Conservation (phyloP, 2,888 invertebrate genomes). For the Cryptosula pallasiana region DNA sequence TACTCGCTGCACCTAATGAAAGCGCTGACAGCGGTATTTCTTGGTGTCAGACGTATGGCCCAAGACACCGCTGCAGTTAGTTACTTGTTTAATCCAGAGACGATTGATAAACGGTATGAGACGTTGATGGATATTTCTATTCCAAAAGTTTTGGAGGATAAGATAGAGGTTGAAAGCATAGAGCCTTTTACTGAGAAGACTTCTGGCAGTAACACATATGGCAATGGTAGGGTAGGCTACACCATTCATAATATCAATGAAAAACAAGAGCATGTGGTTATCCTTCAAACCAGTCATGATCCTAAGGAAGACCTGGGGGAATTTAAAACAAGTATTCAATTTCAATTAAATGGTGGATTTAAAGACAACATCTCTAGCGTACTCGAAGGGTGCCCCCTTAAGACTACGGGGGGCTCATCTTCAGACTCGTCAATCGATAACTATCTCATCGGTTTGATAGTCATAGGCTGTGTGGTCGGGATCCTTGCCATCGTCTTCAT, state of each 20-base stretch:
- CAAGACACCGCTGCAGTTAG: neutral
- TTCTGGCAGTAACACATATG: neutral
- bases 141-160: neutral
- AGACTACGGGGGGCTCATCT: too few relatives aligned
- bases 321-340: neutral
- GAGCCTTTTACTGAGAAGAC: neutral
- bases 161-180: neutral
- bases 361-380: neutral
- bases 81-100: neutral
- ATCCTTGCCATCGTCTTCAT: neutral
- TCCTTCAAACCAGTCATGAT: neutral
- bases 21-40: neutral
- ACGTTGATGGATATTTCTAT: neutral
- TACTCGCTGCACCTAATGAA: constrained; percentile 18
- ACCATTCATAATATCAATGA: constrained; percentile 9
- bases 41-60: neutral
- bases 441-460: neutral
- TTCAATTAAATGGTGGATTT: neutral
- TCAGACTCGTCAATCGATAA: neutral
- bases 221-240: constrained; percentile 12
- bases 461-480: neutral
- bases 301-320: neutral
- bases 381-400: too few relatives aligned
- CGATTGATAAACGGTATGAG: neutral
- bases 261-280: neutral